A percentile compares a stretch with the other conserved stretches of the same genome.
These are phyloP conservation scores for Eupithecia inturbata DNA, from an alignment of 2,888 invertebrate species.

Conservation along the genomic window DNA sequence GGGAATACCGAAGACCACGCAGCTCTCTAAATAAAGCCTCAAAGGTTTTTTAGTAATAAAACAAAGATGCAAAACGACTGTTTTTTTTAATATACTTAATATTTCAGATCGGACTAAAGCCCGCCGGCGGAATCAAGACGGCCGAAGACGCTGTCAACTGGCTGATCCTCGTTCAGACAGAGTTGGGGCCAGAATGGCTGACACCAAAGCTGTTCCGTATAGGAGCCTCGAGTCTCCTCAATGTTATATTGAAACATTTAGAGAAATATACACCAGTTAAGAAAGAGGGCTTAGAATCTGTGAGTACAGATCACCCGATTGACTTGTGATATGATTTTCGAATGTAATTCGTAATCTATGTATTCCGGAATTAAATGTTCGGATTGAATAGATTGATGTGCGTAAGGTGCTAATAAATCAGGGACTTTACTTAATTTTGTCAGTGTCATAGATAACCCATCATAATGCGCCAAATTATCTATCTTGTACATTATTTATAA, in stretches of 20 bases:
- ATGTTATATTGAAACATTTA: slow-evolving; percentile 87
- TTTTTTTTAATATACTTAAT: neutral
- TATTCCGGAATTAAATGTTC: neutral
- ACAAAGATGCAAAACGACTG: neutral
- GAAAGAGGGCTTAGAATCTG: neutral
- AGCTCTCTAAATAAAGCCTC: neutral
- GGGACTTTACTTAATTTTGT: neutral
- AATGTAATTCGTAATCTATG: neutral
- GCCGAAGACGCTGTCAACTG: slow-evolving; percentile 93
- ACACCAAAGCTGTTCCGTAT: slow-evolving; percentile 92
- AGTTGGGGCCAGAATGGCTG: slow-evolving; percentile 95
- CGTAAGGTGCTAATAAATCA: neutral
- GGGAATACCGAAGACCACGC: too few species aligned
- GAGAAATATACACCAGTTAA: slow-evolving; percentile 55
- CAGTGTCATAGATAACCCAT: neutral
- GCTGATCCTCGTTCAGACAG: slow-evolving; percentile 92
- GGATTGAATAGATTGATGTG: neutral
- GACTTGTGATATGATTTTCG: neutral
- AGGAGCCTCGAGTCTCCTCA: slow-evolving; percentile 96
- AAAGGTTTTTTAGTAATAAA: neutral
- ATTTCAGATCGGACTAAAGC: slow-evolving; percentile 95
- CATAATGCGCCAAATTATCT: slow-evolving; percentile 1
- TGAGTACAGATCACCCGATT: neutral
- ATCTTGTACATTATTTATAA: neutral
- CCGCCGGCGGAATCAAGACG: slow-evolving; percentile 97